phyloP scores from a whole-genome alignment of 2,797 vertebrate species.

The Silurus lanzhouensis region DNA sequence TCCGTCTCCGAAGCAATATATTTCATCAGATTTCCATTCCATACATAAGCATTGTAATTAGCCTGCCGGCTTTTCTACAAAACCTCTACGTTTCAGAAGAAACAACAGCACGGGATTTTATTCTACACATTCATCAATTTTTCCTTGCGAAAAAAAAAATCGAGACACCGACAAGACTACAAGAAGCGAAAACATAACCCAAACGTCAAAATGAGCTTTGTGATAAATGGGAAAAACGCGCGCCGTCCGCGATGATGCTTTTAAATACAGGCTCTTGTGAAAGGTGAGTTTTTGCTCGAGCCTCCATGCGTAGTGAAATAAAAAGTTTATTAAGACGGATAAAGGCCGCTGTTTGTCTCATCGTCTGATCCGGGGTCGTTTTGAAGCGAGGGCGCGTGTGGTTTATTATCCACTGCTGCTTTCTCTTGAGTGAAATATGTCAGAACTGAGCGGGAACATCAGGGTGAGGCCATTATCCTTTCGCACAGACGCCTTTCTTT shows the following conservation, averaged over 20 bases:
- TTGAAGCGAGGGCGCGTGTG: neutral
- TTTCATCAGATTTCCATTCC: constrained; percentile 32
- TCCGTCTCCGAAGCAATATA: constrained; percentile 26
- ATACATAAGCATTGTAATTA: constrained; percentile 40
- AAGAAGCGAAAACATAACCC: neutral
- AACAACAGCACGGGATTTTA: constrained; percentile 19
- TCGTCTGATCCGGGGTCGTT: constrained; percentile 1
- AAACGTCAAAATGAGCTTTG: constrained; percentile 27
- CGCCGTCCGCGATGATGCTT: constrained; percentile 30
- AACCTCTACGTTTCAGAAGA: constrained; percentile 24
- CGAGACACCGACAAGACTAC: constrained; percentile 16
- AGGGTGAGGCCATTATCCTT: constrained; percentile 17
- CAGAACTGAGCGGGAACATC: constrained; percentile 19
- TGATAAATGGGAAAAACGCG: constrained; percentile 48
- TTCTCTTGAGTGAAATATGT: constrained; percentile 23
- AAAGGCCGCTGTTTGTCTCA: constrained; percentile 21
- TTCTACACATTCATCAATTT: constrained; percentile 11
- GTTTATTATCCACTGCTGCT: constrained; percentile 21
- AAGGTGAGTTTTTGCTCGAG: constrained; percentile 34
- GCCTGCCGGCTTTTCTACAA: constrained; percentile 20
- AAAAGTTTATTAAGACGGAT: constrained; percentile 49
- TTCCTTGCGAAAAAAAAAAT: neutral
- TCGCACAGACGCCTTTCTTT: constrained; percentile 1
- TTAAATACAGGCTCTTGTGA: constrained; percentile 24
- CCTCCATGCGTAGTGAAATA: constrained; percentile 43